These are phyloP conservation scores for Noctua comes DNA, from an alignment of 2,888 invertebrate genomes.

Conservation along the genomic window DNA sequence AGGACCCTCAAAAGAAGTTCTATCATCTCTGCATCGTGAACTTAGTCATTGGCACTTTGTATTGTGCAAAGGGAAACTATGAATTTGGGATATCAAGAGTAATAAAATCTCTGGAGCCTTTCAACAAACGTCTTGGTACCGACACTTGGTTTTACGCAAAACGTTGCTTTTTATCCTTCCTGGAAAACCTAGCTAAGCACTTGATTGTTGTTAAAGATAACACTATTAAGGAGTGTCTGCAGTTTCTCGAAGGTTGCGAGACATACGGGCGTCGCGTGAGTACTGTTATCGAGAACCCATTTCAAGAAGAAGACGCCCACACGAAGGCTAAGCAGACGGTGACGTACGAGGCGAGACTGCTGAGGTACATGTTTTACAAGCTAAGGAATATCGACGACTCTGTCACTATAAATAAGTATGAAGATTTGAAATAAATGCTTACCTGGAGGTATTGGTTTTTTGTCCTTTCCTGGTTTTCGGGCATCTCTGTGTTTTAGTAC, in stretches of 20 bases:
- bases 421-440: conserved; percentile 86
- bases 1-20: conserved; percentile 97
- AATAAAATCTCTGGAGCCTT: conserved; percentile 98
- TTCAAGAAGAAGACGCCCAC: conserved; percentile 93
- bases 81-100: conserved; percentile 99
- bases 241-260: conserved; percentile 97
- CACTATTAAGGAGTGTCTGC: conserved; percentile 96
- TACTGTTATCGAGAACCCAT: conserved; percentile 95
- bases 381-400: conserved; percentile 90
- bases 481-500: conserved; percentile 91
- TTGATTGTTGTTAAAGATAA: conserved; percentile 96
- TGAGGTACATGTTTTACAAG: conserved; percentile 95
- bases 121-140: conserved; percentile 97
- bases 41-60: conserved; percentile 99
- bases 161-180: conserved; percentile 97
- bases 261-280: conserved; percentile 95
- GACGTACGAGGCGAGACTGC: conserved; percentile 96
- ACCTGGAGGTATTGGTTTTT: conserved; percentile 86
- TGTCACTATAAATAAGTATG: conserved; percentile 89
- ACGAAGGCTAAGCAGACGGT: conserved; percentile 96
- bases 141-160: conserved; percentile 99
- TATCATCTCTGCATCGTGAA: conserved; percentile 99
- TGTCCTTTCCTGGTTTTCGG: conserved; percentile 85
- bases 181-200: conserved; percentile 97
- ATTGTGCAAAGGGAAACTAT: conserved; percentile 99